Base-by-base conservation (phyloP, 2,113 vertebrate genomes). In the Butorides virescens region DNA sequence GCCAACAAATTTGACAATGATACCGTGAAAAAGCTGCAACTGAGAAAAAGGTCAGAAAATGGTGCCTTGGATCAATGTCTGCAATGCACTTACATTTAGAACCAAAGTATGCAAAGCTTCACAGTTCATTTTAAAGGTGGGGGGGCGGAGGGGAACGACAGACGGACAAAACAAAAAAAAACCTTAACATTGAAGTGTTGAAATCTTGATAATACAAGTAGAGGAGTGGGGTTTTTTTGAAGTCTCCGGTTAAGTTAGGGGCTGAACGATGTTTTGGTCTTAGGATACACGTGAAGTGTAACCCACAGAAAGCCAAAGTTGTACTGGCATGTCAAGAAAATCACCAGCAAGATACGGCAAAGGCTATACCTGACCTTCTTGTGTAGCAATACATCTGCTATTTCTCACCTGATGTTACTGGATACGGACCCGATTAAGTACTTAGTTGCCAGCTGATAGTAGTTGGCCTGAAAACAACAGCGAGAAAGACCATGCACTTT, bases 81-180 rank as follows among this genome's bases (percentile, higher is more conserved):
- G 79, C 59, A 78, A 46, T 67, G 76, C 84, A 79, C n/a, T 66
- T 49, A 36, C 23, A 15, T 58, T 84, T 44, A 86, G 75, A 88
- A 95, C 81, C 70, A 84, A 96, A 96, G 52, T n/a, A 81, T 11
- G 47, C 73, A 95, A 95, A 95, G 83, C 37, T 85, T 86, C 75
- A 76, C 63, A 63, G 78, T 88, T 88, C 82, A 62, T 79, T 93
- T 94, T 84, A 79, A 73, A 52, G 25, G 1, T 6, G 25, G 13
- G 2, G 9, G 2, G 9, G 5, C n/a, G n/a, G n/a, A n/a, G 6
- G 1, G 22, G 25, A 13, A 2, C 10, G 42, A 44, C 42, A 44
- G 42, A 44, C 42, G 15, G 42, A 44, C 42, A 7, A 5, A 46
- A 15, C 13, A 66, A 59, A 71, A 42, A 52, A 37, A 29, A 29